Evolutionary conservation across 2,113 vertebrate genomes (phyloP).

Genomic region (Esox niger): DNA sequence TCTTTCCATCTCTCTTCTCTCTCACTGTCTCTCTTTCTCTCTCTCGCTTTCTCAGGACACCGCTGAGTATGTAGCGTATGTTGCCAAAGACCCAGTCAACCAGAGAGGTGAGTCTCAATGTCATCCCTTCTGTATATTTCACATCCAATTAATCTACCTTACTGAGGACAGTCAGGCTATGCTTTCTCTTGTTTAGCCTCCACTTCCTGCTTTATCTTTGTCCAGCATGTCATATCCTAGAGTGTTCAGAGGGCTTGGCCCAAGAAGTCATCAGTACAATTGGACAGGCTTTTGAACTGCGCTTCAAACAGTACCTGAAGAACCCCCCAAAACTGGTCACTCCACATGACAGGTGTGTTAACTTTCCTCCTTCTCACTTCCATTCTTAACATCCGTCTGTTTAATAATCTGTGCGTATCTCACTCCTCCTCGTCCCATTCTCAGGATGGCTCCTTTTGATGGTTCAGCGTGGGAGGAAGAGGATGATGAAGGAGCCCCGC

Average conservation of each 20-base stretch:
- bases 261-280: constrained; percentile 99
- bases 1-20: constrained; percentile 20
- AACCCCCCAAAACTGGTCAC: constrained; percentile 96
- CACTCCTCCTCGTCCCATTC: neutral
- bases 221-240: constrained; percentile 93
- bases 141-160: too few species aligned
- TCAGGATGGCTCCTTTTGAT: constrained; percentile 95
- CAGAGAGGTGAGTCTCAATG: constrained; percentile 85
- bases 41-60: constrained; percentile 64
- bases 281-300: constrained; percentile 93
- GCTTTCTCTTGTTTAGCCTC: neutral
- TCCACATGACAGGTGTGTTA: constrained; percentile 90
- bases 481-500: constrained; percentile 81
- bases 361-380: too few species aligned
- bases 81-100: constrained; percentile 99
- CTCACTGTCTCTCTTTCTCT: constrained; percentile 6
- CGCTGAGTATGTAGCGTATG: constrained; percentile 82
- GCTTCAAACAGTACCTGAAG: constrained; percentile 98
- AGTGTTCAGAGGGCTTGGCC: constrained; percentile 92
- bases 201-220: constrained; percentile 19
- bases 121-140: neutral
- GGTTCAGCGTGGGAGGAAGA: constrained; percentile 96
- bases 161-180: too few species aligned
- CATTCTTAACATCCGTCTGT: too few species aligned
- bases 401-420: neutral